These are phyloP conservation scores for Ceratoteleas bidentatus DNA, from an alignment of 1,140 invertebrate species.

Conservation along the genomic window DNA sequence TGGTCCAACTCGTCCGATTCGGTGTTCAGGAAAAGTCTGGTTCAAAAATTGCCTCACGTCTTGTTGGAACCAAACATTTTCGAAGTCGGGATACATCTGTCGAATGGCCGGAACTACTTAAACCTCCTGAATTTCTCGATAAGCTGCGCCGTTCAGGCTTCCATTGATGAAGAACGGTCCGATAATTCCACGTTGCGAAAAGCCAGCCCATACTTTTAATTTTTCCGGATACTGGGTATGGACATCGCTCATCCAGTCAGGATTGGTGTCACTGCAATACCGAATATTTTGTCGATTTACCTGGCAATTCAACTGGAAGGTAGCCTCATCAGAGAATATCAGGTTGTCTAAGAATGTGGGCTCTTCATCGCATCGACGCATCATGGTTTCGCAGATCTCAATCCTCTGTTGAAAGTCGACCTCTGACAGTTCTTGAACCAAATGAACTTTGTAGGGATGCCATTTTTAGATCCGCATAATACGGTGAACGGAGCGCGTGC, in stretches of 20 bases:
- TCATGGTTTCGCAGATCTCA: conserved; percentile 30
- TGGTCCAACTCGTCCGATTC: conserved; percentile 11
- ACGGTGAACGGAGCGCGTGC: too few species aligned
- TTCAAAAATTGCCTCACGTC: conserved; percentile 28
- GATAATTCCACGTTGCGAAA: conserved; percentile 65
- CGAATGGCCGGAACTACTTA: too few species aligned
- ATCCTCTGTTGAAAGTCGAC: too few species aligned
- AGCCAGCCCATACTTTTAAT: conserved; percentile 70
- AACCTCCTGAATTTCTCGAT: too few species aligned
- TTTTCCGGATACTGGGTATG: conserved; percentile 68
- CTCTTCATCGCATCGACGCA: conserved; percentile 46
- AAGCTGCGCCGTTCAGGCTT: conserved; percentile 29
- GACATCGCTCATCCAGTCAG: conserved; percentile 53
- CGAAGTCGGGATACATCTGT: too few species aligned
- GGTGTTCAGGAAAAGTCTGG: conserved; percentile 5
- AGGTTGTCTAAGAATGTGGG: conserved; percentile 53
- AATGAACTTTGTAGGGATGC: too few species aligned
- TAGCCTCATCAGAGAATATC: conserved; percentile 65
- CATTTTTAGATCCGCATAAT: too few species aligned
- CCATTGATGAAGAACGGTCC: conserved; percentile 63
- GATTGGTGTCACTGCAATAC: conserved; percentile 69
- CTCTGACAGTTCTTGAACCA: too few species aligned
- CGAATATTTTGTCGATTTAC: conserved; percentile 58
- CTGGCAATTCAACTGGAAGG: conserved; percentile 65
- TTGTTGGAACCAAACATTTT: conserved; percentile 26